These are phyloP conservation scores for Antennarius striatus DNA, from an alignment of 2,113 vertebrate species.

Conservation along the genomic window DNA sequence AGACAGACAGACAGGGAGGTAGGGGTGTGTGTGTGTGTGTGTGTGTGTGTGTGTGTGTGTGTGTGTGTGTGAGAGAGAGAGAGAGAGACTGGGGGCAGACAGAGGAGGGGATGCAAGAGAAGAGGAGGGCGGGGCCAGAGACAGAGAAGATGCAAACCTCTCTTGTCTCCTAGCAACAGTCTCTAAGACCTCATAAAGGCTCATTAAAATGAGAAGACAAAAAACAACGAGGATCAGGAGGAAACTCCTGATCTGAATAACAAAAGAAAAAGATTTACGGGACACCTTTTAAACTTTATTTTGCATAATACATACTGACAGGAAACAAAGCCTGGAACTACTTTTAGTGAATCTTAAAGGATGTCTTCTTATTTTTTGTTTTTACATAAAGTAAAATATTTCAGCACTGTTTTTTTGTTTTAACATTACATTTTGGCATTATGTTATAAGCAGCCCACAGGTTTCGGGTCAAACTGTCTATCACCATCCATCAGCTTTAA, in stretches of 20 bases:
- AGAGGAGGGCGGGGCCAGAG: slow-evolving; percentile 37
- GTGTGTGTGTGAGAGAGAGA: too few species aligned
- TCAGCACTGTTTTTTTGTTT: too few species aligned
- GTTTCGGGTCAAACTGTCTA: too few species aligned
- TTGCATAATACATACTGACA: not conserved
- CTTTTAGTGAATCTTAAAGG: not conserved
- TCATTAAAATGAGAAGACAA: slow-evolving; percentile 19
- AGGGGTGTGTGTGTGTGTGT: not conserved
- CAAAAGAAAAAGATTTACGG: not conserved
- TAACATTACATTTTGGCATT: too few species aligned
- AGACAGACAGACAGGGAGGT: slow-evolving; percentile 19
- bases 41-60: too few species aligned
- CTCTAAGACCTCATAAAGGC: slow-evolving; percentile 5
- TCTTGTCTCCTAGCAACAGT: slow-evolving; percentile 69
- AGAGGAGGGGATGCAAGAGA: slow-evolving; percentile 24
- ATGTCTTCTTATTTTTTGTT: not conserved
- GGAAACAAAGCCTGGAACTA: not conserved
- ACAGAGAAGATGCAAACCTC: slow-evolving; percentile 48
- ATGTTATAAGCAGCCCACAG: too few species aligned
- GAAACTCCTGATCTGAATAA: not conserved
- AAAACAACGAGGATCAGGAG: slow-evolving; percentile 12
- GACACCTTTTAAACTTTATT: not conserved
- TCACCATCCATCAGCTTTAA: too few species aligned
- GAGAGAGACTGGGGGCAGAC: slow-evolving; percentile 27
- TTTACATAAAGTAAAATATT: not conserved